Evolutionary conservation across 2,888 invertebrate species (phyloP).

Genomic region (Stenchaetothrips biformis): DNA sequence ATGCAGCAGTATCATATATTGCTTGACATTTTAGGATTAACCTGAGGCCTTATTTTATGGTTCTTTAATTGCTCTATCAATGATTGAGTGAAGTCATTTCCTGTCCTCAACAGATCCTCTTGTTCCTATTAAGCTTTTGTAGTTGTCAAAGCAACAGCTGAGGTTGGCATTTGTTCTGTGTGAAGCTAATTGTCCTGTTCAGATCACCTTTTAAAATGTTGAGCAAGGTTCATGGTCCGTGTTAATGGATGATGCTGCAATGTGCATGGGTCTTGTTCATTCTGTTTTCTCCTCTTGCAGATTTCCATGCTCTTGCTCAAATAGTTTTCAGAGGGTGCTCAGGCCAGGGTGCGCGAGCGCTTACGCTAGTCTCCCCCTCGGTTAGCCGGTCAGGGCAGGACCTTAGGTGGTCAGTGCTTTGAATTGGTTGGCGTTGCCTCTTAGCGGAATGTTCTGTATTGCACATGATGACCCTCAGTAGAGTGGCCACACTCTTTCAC

Average conservation of each 20-base stretch:
- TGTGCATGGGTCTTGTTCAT: neutral
- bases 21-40: neutral
- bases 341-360: slow-evolving; percentile 47
- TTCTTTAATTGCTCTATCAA: neutral
- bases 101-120: neutral
- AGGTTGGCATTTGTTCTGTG: no score
- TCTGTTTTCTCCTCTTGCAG: slow-evolving; percentile 57
- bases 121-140: neutral
- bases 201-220: no score
- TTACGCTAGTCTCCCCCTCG: slow-evolving; percentile 31
- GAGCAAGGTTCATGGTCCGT: no score
- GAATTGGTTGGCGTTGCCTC: slow-evolving; percentile 27
- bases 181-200: no score
- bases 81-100: neutral
- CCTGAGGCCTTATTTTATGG: neutral
- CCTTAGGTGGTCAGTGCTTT: slow-evolving; percentile 20
- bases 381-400: slow-evolving; percentile 38
- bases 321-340: slow-evolving; percentile 57
- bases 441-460: slow-evolving; percentile 33
- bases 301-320: slow-evolving; percentile 72
- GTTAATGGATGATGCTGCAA: neutral
- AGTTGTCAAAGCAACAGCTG: no score
- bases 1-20: neutral
- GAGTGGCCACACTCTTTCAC: slow-evolving; percentile 29
- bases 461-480: slow-evolving; percentile 29